These are phyloP conservation scores for Macrophya alboannulata DNA, from an alignment of 2,888 invertebrate genomes.

Conservation along the genomic window DNA sequence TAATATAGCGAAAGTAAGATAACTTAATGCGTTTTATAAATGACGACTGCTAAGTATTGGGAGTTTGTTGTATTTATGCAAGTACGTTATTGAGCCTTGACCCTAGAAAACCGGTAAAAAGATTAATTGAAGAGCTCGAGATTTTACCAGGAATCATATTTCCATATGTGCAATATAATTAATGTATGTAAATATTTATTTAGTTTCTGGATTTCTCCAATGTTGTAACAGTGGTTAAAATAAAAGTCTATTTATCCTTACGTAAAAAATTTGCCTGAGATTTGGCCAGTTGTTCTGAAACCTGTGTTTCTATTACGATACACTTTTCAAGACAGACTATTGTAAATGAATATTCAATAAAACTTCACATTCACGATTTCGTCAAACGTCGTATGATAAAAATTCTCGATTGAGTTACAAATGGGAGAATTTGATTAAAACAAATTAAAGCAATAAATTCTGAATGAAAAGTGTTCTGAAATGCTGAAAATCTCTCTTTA, in stretches of 20 bases:
- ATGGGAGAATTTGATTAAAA: neutral
- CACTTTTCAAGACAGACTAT: neutral
- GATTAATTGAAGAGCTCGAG: neutral
- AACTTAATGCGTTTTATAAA: neutral
- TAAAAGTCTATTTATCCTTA: neutral
- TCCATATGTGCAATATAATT: neutral
- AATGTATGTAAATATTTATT: constrained; percentile 5
- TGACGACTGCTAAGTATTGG: neutral
- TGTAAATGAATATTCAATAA: neutral
- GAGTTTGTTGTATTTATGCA: neutral
- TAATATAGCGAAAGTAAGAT: neutral
- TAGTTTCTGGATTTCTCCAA: neutral
- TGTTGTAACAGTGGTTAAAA: neutral
- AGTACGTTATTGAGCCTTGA: constrained; percentile 2
- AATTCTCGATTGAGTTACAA: neutral
- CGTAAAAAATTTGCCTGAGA: neutral
- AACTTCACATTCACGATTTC: no score
- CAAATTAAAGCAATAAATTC: no score
- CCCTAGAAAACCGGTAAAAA: neutral
- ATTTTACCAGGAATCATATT: neutral
- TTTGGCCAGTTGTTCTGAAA: neutral
- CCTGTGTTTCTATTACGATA: neutral
- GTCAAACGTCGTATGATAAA: no score
- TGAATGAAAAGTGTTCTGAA: neutral
- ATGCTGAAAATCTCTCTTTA: neutral